Percentiles rank a stretch among this genome's conserved stretches.
Conservation (phyloP, 2,113 vertebrate genomes). For the Chaetura pelagica region DNA sequence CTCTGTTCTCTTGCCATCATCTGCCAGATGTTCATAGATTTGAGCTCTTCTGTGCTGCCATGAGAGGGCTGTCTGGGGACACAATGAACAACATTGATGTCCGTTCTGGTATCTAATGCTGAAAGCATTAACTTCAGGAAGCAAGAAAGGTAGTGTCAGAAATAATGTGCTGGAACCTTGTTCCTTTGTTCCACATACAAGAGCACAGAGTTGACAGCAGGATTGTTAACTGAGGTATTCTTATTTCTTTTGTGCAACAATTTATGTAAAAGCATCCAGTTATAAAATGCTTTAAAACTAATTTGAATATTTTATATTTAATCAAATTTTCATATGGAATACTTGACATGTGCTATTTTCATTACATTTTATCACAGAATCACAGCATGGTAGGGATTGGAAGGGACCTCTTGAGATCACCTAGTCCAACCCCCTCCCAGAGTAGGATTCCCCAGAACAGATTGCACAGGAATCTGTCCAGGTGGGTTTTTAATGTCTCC, state of each 20-base stretch:
- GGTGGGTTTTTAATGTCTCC: no score
- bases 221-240: not conserved
- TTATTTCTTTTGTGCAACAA: not conserved
- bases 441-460: no score
- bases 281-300: not conserved
- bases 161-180: not conserved
- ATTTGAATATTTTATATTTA: not conserved
- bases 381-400: no score
- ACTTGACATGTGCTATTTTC: rapidly evolving
- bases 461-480: no score
- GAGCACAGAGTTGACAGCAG: not conserved
- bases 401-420: no score
- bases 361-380: not conserved
- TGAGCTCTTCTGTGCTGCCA: not conserved
- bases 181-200: not conserved
- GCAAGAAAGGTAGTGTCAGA: not conserved
- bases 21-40: not conserved
- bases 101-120: not conserved
- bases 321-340: not conserved
- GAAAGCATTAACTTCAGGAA: not conserved
- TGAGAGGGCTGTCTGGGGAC: not conserved
- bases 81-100: not conserved
- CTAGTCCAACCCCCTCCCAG: no score
- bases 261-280: not conserved
- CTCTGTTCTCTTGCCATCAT: not conserved